phyloP scores from a whole-genome alignment of 2,797 vertebrate species.

The Salmo trutta region DNA sequence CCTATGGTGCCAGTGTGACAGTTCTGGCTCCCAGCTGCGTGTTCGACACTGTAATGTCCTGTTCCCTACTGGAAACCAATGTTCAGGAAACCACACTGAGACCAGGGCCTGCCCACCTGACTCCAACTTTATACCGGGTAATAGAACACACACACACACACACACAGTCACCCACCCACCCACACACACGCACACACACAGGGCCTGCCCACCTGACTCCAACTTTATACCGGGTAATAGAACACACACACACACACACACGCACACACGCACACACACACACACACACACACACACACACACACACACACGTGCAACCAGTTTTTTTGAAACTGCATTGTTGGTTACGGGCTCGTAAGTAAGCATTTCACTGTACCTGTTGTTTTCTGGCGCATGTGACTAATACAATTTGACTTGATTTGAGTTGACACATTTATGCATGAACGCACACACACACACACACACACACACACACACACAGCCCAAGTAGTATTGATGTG shows the following conservation, averaged over 20 bases:
- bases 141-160: neutral
- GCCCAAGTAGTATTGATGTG: constrained; percentile 50
- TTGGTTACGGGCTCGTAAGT: no score
- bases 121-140: constrained; percentile 94
- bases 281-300: no score
- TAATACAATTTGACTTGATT: no score
- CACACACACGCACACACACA: no score
- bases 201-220: no score
- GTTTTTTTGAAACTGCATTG: no score
- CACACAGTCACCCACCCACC: constrained; percentile 23
- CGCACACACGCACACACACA: no score
- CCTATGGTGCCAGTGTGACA: constrained; percentile 86
- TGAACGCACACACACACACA: constrained; percentile 7
- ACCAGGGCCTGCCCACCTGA: constrained; percentile 80
- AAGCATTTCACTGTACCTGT: no score
- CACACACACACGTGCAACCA: no score
- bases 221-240: no score
- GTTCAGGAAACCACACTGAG: constrained; percentile 88
- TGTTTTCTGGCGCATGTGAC: no score
- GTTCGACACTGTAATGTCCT: constrained; percentile 86
- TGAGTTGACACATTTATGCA: neutral
- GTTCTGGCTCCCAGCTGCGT: constrained; percentile 81
- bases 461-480: constrained; percentile 7
- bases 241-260: no score
- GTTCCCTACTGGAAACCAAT: constrained; percentile 92